These are phyloP conservation scores for Leiothrix lutea DNA, from an alignment of 2,113 vertebrate genomes.

Conservation along the genomic window DNA sequence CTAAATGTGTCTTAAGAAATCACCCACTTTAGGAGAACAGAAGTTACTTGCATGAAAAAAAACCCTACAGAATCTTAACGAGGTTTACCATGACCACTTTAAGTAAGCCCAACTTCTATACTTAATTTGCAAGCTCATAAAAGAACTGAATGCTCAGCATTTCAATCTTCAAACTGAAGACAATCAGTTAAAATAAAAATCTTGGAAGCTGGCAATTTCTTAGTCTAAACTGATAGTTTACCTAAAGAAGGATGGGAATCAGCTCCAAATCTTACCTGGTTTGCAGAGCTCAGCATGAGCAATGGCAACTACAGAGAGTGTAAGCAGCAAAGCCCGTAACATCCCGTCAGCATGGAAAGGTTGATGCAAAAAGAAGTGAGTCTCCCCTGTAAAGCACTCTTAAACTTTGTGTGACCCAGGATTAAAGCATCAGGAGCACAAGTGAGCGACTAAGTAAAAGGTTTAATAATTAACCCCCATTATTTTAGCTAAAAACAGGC, in stretches of 20 bases:
- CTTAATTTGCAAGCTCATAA: neutral
- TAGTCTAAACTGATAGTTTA: neutral
- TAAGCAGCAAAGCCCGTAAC: constrained; percentile 67
- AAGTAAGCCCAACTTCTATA: neutral
- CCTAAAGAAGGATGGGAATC: neutral
- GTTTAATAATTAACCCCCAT: constrained; percentile 78
- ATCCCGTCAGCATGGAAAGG: constrained; percentile 67
- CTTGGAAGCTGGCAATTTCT: neutral
- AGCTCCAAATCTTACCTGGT: constrained; percentile 69
- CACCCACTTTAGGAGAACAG: neutral
- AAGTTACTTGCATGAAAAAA: neutral
- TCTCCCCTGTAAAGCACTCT: constrained; percentile 46
- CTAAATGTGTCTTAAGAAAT: neutral
- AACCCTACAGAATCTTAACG: neutral
- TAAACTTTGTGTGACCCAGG: constrained; percentile 68
- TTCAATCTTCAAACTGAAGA: neutral
- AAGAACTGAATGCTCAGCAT: neutral
- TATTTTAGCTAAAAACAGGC: constrained; percentile 57
- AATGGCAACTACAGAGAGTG: constrained; percentile 49
- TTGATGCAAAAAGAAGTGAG: constrained; percentile 38
- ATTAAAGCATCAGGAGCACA: constrained; percentile 68
- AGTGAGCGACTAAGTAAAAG: constrained; percentile 43
- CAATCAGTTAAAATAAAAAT: neutral
- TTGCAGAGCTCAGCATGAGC: constrained; percentile 67
- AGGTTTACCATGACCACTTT: neutral